phyloP scores from a whole-genome alignment of 2,113 vertebrate species.

The Ctenomys sociabilis region DNA sequence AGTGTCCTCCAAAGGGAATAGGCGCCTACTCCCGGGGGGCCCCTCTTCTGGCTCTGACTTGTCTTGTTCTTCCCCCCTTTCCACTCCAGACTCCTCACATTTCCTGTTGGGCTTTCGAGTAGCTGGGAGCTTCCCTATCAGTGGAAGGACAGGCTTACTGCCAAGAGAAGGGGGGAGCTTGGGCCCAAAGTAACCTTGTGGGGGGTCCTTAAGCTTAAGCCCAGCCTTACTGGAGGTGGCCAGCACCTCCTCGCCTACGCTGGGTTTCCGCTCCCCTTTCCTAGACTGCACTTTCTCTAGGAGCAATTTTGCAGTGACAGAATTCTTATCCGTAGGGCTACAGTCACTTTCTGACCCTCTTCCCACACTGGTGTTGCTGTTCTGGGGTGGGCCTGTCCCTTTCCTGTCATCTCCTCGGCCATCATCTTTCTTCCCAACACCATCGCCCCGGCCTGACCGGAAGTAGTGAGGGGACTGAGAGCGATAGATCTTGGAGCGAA shows the following conservation, averaged over 20 bases:
- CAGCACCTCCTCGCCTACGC: conserved; percentile 84
- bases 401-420: conserved; percentile 86
- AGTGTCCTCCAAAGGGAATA: conserved; percentile 88
- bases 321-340: conserved; percentile 93
- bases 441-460: conserved; percentile 82
- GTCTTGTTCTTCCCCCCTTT: conserved; percentile 88
- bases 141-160: conserved; percentile 93
- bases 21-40: conserved; percentile 81
- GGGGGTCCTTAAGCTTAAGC: conserved; percentile 96
- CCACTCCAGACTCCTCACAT: conserved; percentile 87
- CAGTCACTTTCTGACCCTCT: conserved; percentile 83
- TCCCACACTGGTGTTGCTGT: conserved; percentile 75
- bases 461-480: conserved; percentile 95
- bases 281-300: conserved; percentile 96
- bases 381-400: conserved; percentile 80
- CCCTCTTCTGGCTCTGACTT: conserved; percentile 87
- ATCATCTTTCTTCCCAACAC: conserved; percentile 83
- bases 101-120: conserved; percentile 90
- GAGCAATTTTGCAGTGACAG: conserved; percentile 93
- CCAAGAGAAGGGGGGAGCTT: conserved; percentile 95
- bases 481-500: conserved; percentile 96
- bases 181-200: conserved; percentile 98
- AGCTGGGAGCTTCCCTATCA: conserved; percentile 96
- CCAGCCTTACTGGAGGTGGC: conserved; percentile 89
- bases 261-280: conserved; percentile 88